Evolutionary conservation across 2,888 invertebrate genomes (phyloP).

Genomic region (Lomographa bimaculata): DNA sequence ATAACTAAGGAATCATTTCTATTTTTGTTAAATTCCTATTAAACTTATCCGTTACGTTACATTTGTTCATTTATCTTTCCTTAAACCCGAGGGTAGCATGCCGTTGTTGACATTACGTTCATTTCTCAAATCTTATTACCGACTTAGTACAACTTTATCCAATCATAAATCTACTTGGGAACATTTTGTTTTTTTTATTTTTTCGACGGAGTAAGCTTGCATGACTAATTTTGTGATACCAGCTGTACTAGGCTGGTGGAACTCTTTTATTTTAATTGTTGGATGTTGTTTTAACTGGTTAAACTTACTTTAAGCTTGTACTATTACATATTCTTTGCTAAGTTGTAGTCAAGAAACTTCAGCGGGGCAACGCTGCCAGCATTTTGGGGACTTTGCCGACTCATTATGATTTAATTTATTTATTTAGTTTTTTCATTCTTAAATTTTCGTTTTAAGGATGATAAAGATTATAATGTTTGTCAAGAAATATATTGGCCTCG

Average conservation of each 20-base stretch:
- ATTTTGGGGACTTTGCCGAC: no score
- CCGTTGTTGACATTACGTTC: conserved; percentile 68
- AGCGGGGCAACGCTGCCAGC: no score
- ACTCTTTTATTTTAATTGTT: neutral
- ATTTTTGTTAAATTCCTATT: conserved; percentile 29
- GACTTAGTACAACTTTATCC: conserved; percentile 58
- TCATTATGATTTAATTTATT: no score
- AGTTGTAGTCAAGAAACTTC: no score
- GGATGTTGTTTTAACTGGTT: no score
- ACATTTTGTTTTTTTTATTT: conserved; percentile 40
- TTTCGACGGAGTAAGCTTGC: conserved; percentile 38
- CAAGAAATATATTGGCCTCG: no score
- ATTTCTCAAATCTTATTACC: conserved; percentile 76
- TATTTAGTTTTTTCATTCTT: no score
- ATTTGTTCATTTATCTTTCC: conserved; percentile 67
- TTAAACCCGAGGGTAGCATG: conserved; percentile 57
- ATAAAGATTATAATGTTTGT: no score
- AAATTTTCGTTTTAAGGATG: no score
- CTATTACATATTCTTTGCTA: no score
- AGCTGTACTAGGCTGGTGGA: neutral
- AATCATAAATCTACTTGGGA: conserved; percentile 58
- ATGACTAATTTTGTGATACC: conserved; percentile 39
- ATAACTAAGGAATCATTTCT: conserved; percentile 1
- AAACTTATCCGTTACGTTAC: conserved; percentile 54
- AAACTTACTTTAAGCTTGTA: no score